A percentile compares a stretch with the other conserved stretches of the same genome.
These are phyloP conservation scores for Aplodontia rufa DNA, from an alignment of 2,113 vertebrate genomes.

Conservation along the genomic window DNA sequence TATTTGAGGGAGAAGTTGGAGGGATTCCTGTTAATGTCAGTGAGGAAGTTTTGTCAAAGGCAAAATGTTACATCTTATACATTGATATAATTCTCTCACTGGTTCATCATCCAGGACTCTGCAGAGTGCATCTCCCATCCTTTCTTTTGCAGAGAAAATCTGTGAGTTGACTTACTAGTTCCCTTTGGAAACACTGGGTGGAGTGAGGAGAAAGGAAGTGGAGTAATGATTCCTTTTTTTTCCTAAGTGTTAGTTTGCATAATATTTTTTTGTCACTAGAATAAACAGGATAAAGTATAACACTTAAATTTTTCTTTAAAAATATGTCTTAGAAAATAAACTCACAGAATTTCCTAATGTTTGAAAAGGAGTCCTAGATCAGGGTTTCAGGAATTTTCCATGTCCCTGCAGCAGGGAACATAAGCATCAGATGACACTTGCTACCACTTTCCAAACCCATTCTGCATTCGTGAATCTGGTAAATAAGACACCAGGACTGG, in stretches of 20 bases:
- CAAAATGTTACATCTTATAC: not conserved
- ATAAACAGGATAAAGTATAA: not conserved
- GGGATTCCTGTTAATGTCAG: not conserved
- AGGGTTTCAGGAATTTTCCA: not conserved
- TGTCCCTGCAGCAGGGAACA: not conserved
- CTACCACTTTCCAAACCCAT: not conserved
- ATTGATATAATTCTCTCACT: not conserved
- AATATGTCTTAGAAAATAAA: constrained; percentile 27
- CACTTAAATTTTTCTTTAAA: constrained; percentile 3
- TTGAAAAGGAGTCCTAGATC: not conserved
- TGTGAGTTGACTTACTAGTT: not conserved
- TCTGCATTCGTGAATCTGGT: not conserved
- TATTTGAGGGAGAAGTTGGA: not conserved
- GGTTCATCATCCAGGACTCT: not conserved
- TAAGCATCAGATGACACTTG: not conserved
- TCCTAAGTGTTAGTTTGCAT: not conserved
- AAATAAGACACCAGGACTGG: not conserved
- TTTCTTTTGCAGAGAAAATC: too few relatives aligned
- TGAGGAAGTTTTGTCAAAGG: not conserved
- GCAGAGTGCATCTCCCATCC: not conserved
- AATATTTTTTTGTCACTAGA: not conserved
- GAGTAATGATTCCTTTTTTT: not conserved
- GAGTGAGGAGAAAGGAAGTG: not conserved
- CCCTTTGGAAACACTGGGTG: not conserved
- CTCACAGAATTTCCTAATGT: not conserved